Base-by-base conservation (phyloP, 1,140 invertebrate species). In the Drosophila sulfurigaster region DNA sequence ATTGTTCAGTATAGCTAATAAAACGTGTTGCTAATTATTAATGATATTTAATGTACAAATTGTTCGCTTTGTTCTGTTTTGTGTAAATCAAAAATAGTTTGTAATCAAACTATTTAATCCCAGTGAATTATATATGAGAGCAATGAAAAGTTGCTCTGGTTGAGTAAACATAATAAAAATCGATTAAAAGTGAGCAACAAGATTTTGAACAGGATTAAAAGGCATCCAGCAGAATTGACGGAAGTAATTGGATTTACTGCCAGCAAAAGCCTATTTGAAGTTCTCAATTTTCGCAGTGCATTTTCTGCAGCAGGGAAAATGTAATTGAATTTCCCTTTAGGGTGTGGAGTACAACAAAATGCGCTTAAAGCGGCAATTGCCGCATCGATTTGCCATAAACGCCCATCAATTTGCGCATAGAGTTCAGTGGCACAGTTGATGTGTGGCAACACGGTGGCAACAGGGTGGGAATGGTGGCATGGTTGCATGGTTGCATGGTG, bases 331-430 rank as follows among this genome's bases (percentile, higher is more conserved):
- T 75, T 75, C 63, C 51, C 32, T 56, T 57, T 63, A 10, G 58
- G 43, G 38, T 30, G 6, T 1, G 25, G 35, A 32, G 8, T 15
- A 51, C 32, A 58, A 43, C 52, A 52, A 65, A 72, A 51, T 72
- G 62, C 63, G 71, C 49, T 73, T 59, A 54, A 74, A 74, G 66
- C 46, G 58, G 38, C 57, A 69, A 69, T 69, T 75, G 58, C 43
- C 15, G 15, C 59, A 75, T 75, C 67, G 73, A 75, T 75, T 75
- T 64, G 56, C 56, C 16, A 49, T 65, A 57, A 71, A 65, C 25
- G 68, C 46, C 56, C 63, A 70, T 75, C 49, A 75, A 56, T 62
- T 52, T 20, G n/a, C 38, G 48, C 49, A 35, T 30, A 11, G 67
- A 3, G 59, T 62, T 15, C 10, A 48, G 58, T 57, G 28, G 5